Evolutionary conservation across 2,113 vertebrate species (phyloP), one percentile per base, ranked within the genome.

Genomic region (Cnemophilus loriae): DNA sequence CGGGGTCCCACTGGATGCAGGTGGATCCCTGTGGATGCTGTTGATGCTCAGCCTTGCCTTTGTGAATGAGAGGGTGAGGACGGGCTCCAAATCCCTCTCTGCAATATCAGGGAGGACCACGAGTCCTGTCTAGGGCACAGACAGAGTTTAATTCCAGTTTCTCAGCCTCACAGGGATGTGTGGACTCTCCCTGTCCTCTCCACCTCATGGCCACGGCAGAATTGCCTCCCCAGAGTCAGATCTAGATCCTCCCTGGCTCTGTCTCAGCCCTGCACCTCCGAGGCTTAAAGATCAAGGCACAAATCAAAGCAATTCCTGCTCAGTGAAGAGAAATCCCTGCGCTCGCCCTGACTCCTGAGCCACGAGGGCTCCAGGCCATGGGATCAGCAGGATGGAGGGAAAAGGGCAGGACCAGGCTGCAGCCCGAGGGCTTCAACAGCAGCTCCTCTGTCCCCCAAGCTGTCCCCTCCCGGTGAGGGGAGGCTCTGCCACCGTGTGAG

Each of bases 31-130:
- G 30, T 19, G 9, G 74, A 20, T n/a, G 57, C 53, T 42, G 30
- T 1, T 7, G 69, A 26, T 30, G 78, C 63, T 90, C 17, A 9
- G 67, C 61, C 7, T 2, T 11, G 28, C 19, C 32, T 70, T 28
- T 64, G 42, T 33, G 35, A n/a, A 33, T 16, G 2, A 1, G 35
- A 60, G 41, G 64, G 18, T 1, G 5, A 82, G 81, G 71, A 47
- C 0, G 7, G 28, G 61, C 44, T 39, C 68, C 59, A 32, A 47
- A 75, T 3, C 32, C 67, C 14, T 4, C n/a, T 23, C 67, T 67
- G 57, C 44, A 49, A 19, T 2, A 0, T 30, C 8, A 82, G 65
- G 16, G 8, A 27, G 0, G 1, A 10, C 76, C 26, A 24, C 0
- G 0, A 52, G 37, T 30, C n/a, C 53, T 30, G 49, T 4, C 42